Base-by-base conservation (phyloP, 2,113 vertebrate genomes). In the Brachionichthys hirsutus region DNA sequence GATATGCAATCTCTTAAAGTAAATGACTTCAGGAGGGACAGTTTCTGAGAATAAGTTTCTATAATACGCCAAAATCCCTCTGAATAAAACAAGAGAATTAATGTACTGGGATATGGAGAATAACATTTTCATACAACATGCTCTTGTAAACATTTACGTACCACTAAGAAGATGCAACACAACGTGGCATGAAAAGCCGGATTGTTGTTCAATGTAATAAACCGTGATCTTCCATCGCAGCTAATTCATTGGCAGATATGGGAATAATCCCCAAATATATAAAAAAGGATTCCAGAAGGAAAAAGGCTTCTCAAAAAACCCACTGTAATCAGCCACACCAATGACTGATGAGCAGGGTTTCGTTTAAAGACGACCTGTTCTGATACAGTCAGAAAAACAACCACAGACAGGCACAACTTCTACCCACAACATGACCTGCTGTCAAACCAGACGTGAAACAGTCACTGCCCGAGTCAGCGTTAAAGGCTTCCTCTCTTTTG, bases 331-430 rank as follows among this genome's bases (percentile, higher is more conserved):
- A 75, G 81, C 80, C 80, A 87, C 86, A 87, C 82, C 60, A 62
- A 87, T 69, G 76, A 79, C 68, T 85, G 82, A 86, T 62, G 16
- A 88, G 87, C 67, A 78, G 76, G 68, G 79, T 57, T 74, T 54
- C 69, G 69, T 77, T 87, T 76, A 85, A 83, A 78, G 78, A 80
- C 88, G 75, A 78, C 63, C 75, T 73, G 73, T 86, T 81, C 86
- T 69, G 82, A 78, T 71, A 91, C 88, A 89, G 35, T 73, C 67
- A 84, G 54, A 82, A 76, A 90, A 79, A 91, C 73, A 63, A 87
- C 67, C 79, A 91, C 87, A 89, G 57, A 92, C 91, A 87, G 89
- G 88, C 89, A 92, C 86, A 72, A 86, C 77, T 89, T 88, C 81
- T 77, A 78, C 89, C 79, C 85, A 88, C 87, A 81, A 90, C 59